Conservation (phyloP, 1,140 invertebrate genomes). For the Eupristina koningsbergeri region DNA sequence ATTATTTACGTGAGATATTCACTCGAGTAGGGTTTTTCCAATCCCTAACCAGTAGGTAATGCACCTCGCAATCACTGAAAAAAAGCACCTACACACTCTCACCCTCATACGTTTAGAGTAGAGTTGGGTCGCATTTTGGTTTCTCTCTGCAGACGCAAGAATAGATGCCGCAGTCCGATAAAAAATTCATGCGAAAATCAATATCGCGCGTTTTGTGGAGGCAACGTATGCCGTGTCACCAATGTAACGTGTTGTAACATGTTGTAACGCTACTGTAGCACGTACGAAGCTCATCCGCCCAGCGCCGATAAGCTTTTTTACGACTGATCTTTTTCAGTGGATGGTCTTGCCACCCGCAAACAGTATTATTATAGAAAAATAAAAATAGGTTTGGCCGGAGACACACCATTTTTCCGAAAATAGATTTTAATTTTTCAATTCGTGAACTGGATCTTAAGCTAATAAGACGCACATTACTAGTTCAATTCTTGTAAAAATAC, state of each 20-base stretch:
- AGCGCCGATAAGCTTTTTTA: slow-evolving; percentile 45
- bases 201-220: slow-evolving; percentile 38
- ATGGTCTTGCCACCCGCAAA: neutral
- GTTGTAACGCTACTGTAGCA: neutral
- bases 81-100: too few relatives aligned
- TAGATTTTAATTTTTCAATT: slow-evolving; percentile 45
- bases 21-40: too few relatives aligned
- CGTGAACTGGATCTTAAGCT: neutral
- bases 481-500: slow-evolving; percentile 1
- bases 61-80: too few relatives aligned
- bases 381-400: slow-evolving; percentile 31
- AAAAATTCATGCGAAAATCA: slow-evolving; percentile 57
- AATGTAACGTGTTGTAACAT: neutral
- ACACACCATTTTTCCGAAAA: slow-evolving; percentile 32
- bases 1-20: slow-evolving; percentile 24
- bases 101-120: too few relatives aligned
- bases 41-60: too few relatives aligned
- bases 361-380: slow-evolving; percentile 48
- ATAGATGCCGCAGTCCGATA: slow-evolving; percentile 47
- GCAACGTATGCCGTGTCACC: slow-evolving; percentile 22
- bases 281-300: neutral
- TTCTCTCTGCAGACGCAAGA: neutral
- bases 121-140: neutral
- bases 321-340: slow-evolving; percentile 28
- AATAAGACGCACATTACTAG: slow-evolving; percentile 45